These are phyloP conservation scores for Pholis gunnellus DNA, from an alignment of 2,113 vertebrate genomes.

Conservation along the genomic window DNA sequence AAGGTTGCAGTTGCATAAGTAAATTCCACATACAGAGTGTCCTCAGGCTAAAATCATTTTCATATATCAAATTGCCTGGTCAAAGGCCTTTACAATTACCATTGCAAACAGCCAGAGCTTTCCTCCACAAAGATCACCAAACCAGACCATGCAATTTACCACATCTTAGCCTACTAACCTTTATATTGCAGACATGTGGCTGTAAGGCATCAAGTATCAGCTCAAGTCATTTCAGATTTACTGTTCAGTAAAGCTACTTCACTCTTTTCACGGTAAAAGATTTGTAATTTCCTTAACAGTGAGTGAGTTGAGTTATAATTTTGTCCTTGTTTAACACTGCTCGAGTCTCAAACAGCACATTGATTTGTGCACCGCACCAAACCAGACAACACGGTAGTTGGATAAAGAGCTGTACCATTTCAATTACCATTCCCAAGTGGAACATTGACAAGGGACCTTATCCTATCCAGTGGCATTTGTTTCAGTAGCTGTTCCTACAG, in stretches of 20 bases:
- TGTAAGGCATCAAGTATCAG: conserved; percentile 53
- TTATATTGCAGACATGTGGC: conserved; percentile 48
- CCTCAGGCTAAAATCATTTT: conserved; percentile 50
- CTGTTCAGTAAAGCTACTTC: conserved; percentile 15
- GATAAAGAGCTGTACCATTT: conserved; percentile 56
- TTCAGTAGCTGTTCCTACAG: conserved; percentile 76
- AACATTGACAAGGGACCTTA: conserved; percentile 59
- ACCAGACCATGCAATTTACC: conserved; percentile 58
- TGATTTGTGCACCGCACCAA: conserved; percentile 23
- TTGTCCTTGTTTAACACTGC: conserved; percentile 29
- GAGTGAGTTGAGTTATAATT: conserved; percentile 23
- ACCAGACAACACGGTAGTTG: conserved; percentile 32
- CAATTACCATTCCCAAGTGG: conserved; percentile 67
- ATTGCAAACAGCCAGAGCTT: conserved; percentile 40
- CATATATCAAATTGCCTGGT: conserved; percentile 58
- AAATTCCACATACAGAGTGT: conserved; percentile 26
- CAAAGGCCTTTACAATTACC: conserved; percentile 63
- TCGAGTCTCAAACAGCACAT: conserved; percentile 27
- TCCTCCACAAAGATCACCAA: conserved; percentile 35
- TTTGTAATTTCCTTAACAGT: conserved; percentile 1
- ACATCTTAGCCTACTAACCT: conserved; percentile 58
- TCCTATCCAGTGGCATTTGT: conserved; percentile 72
- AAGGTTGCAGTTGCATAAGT: conserved; percentile 36
- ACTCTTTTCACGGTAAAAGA: conserved; percentile 25
- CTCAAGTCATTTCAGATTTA: conserved; percentile 44